Conservation (phyloP, 2,113 vertebrate species). For the Xerus inauris region DNA sequence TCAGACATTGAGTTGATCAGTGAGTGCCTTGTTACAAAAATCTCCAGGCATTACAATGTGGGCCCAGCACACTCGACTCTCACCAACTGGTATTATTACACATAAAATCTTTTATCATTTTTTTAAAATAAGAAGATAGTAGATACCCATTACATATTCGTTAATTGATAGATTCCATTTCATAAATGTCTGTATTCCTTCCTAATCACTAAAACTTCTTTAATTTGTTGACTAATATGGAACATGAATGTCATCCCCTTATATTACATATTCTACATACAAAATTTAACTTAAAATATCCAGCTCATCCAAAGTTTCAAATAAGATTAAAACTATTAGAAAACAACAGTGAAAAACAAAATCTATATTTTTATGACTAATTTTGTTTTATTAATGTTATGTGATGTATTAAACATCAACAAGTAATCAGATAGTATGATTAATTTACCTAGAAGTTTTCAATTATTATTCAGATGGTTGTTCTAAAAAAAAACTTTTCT, state of each 20-base stretch:
- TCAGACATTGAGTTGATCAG: not conserved
- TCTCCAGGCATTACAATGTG: not conserved
- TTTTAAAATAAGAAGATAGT: not conserved
- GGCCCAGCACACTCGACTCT: not conserved
- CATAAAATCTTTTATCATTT: not conserved
- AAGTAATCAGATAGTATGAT: not conserved
- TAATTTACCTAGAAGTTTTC: slow-evolving; percentile 10
- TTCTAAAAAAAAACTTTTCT: slow-evolving; percentile 19
- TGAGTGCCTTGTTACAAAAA: not conserved
- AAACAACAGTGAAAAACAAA: not conserved
- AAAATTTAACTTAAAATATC: slow-evolving; percentile 36
- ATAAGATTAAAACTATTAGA: slow-evolving; percentile 18
- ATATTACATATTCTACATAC: not conserved
- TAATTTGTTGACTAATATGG: not conserved
- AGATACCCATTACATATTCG: not conserved
- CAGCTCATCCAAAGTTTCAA: not conserved
- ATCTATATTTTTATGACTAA: not conserved
- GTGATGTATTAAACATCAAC: not conserved
- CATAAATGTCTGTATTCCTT: not conserved
- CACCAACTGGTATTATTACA: not conserved
- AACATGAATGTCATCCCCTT: not conserved
- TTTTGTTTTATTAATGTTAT: not conserved
- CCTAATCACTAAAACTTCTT: not conserved
- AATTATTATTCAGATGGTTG: not conserved
- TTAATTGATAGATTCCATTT: slow-evolving; percentile 9